Conservation (phyloP, 1,140 invertebrate genomes). For the Tribolium castaneum region DNA sequence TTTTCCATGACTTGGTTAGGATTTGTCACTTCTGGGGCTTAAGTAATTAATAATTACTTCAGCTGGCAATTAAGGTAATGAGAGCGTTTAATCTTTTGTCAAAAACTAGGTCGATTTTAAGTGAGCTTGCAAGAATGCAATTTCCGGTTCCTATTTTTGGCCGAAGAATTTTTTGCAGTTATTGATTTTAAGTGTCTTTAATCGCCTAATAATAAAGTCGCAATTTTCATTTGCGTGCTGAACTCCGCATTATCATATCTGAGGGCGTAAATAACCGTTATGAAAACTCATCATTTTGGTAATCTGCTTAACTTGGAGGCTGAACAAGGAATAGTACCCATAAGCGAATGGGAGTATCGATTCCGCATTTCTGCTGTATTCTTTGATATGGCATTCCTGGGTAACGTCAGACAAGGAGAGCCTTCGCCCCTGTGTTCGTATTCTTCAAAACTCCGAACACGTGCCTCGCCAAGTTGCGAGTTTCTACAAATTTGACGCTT, state of each 20-base stretch:
- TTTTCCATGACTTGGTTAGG: too few species aligned
- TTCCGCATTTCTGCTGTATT: constrained; percentile 28
- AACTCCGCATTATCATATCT: background rate
- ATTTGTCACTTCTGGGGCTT: background rate
- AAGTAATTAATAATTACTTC: background rate
- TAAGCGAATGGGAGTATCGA: constrained; percentile 15
- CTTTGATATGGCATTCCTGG: constrained; percentile 9
- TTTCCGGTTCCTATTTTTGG: constrained; percentile 3
- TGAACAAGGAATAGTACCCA: constrained; percentile 2
- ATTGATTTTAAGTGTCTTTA: background rate
- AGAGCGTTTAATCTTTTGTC: background rate
- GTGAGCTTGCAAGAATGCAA: background rate
- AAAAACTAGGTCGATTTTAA: background rate
- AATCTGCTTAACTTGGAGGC: background rate
- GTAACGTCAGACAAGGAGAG: background rate
- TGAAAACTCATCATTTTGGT: constrained; percentile 7
- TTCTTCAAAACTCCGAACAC: background rate
- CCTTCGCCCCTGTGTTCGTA: background rate
- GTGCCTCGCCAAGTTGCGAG: background rate
- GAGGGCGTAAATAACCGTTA: background rate
- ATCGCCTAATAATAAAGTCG: too few species aligned
- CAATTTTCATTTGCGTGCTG: background rate
- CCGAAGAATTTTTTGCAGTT: background rate
- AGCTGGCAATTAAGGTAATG: background rate
- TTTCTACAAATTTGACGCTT: background rate